Percentiles rank a stretch among this genome's conserved stretches.
Evolutionary conservation across 2,113 vertebrate genomes (phyloP).

Genomic region (Mola mola): DNA sequence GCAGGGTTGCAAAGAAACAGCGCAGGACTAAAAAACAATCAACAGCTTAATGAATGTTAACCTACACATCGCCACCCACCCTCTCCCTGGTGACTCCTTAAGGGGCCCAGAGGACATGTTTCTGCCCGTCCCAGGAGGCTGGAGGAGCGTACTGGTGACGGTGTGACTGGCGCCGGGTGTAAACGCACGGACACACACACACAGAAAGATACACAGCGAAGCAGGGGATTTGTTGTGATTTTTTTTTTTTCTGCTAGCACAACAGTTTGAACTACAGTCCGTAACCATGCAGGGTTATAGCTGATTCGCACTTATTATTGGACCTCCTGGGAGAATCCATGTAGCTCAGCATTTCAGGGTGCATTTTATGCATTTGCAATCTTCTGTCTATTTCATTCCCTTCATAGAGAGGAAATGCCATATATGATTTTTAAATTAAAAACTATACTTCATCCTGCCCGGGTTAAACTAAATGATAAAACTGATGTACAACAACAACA

Average conservation of each 20-base stretch:
- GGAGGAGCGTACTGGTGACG: slow-evolving; percentile 65
- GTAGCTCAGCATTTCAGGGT: slow-evolving; percentile 34
- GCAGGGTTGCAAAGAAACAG: slow-evolving; percentile 17
- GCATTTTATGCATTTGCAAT: slow-evolving; percentile 42
- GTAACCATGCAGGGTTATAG: no score
- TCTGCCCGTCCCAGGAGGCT: slow-evolving; percentile 69
- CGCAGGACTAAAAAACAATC: slow-evolving; percentile 67
- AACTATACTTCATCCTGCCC: slow-evolving; percentile 68
- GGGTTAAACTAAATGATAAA: slow-evolving; percentile 63
- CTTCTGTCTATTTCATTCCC: slow-evolving; percentile 11
- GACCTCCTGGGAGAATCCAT: no score
- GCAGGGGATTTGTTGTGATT: slow-evolving; percentile 65
- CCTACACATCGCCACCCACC: slow-evolving; percentile 32
- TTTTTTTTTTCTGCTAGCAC: slow-evolving; percentile 57
- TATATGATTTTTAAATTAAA: slow-evolving; percentile 59
- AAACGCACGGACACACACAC: slow-evolving; percentile 17
- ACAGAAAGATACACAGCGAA: slow-evolving; percentile 32
- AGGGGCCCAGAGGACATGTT: slow-evolving; percentile 66
- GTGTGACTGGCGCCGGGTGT: slow-evolving; percentile 67
- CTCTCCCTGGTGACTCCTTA: slow-evolving; percentile 41
- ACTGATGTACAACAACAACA: slow-evolving; percentile 14
- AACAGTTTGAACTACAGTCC: no score
- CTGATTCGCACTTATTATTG: no score
- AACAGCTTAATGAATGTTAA: slow-evolving; percentile 62
- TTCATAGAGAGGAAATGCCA: slow-evolving; percentile 48